Base-by-base conservation (phyloP, 2,797 vertebrate genomes). In the Anguilla pacifica region DNA sequence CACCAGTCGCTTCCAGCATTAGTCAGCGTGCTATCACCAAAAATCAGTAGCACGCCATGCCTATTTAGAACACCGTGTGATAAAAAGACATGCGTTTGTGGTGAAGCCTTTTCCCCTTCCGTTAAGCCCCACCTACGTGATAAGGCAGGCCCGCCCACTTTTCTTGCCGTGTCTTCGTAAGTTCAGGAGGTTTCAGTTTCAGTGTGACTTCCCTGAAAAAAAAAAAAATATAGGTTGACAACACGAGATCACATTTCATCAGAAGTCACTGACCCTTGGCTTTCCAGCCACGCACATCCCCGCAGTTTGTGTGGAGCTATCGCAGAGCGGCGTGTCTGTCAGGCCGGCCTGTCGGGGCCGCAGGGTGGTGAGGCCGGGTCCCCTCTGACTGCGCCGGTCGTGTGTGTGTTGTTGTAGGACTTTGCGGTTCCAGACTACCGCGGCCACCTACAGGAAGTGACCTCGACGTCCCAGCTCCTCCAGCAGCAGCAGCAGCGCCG, bases 401-500 rank as follows among this genome's bases (percentile, higher is more conserved):
- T 4, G 49, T 4, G 49, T 51, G 49, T 89, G 10, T 84, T 83
- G 22, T 85, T 89, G 86, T 89, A 99, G 98, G 98, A 99, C 87
- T 99, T 99, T 90, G 93, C 97, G 0, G 94, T 99, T 91, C 95
- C 97, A n/a, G 98, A 99, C 91, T 99, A 98, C 89, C 97, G 98
- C 72, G 91, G 96, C 90, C 98, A 98, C 92, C 94, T 98, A 91
- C 96, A 96, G 91, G 99, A 99, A 55, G 96, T 96, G 84, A 94
- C 88, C 87, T 95, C 96, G 86, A 94, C 96, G 0, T 96, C 96
- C 1, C 96, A 97, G 61, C 86, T 96, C 55, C 96, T 96, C 90
- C 89, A 89, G 92, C 94, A 93, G 87, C 96, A 96, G 90, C 96
- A 97, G 82, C 97, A 98, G 90, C 97, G 99, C 11, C 97, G 99